Evolutionary conservation across 92 coral and sea anemone species (phyloP).

Genomic region (Palythoa grandis): DNA sequence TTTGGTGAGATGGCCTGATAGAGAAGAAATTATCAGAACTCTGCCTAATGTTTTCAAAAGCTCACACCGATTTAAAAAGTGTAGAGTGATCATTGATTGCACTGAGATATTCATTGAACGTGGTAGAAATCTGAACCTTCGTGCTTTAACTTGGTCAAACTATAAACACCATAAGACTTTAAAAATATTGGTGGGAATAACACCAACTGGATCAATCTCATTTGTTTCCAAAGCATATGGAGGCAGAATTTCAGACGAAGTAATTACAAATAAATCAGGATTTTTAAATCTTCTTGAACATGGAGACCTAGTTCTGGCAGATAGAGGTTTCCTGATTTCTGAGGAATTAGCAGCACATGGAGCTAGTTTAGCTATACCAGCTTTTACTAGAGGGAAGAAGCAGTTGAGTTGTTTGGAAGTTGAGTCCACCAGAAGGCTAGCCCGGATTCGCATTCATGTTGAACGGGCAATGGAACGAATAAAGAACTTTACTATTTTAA

Average conservation of each 20-base stretch:
- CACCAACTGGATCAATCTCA: conserved; percentile 3
- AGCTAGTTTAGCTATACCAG: conserved; percentile 13
- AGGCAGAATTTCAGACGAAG: conserved; percentile 6
- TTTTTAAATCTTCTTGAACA: conserved; percentile 5
- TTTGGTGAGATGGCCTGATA: conserved; percentile 26
- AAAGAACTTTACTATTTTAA: conserved; percentile 52
- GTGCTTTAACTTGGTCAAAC: conserved; percentile 13
- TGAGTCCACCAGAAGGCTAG: conserved; percentile 16
- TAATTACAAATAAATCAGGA: conserved; percentile 9
- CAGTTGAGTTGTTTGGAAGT: neutral
- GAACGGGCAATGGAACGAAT: conserved; percentile 53
- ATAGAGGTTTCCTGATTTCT: conserved; percentile 3
- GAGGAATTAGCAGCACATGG: conserved; percentile 4
- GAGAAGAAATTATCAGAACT: conserved; percentile 21
- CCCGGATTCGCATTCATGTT: conserved; percentile 9
- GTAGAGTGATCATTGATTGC: conserved; percentile 7
- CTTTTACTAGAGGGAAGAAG: conserved; percentile 6
- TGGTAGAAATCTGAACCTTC: conserved; percentile 10
- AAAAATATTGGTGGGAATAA: neutral
- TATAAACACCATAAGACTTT: conserved; percentile 11
- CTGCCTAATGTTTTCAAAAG: conserved; percentile 16
- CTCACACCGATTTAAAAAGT: neutral
- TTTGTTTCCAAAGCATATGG: conserved; percentile 6
- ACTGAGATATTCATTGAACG: conserved; percentile 13
- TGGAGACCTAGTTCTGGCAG: conserved; percentile 5